Conservation (phyloP, 1,140 invertebrate genomes). For the Bombus confusus region DNA sequence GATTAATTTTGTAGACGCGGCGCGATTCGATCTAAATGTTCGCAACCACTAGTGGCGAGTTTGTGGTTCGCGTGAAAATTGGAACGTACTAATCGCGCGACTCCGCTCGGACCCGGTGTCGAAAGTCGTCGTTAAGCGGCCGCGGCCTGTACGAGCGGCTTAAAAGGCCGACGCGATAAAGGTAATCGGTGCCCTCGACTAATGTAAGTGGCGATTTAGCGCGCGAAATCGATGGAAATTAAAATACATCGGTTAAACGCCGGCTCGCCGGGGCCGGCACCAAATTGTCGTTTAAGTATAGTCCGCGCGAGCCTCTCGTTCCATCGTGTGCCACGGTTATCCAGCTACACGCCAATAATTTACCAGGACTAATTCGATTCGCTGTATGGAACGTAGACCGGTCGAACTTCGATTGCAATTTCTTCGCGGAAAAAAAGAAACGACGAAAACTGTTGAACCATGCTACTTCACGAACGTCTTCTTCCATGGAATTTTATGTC, state of each 20-base stretch:
- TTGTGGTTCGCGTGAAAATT: conserved; percentile 49
- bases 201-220: conserved; percentile 65
- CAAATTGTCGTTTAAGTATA: conserved; percentile 64
- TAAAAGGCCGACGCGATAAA: conserved; percentile 56
- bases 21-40: conserved; percentile 11
- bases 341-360: conserved; percentile 34
- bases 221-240: conserved; percentile 59
- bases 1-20: conserved; percentile 9
- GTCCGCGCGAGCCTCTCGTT: conserved; percentile 33
- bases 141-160: conserved; percentile 25
- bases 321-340: conserved; percentile 40
- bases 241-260: conserved; percentile 64
- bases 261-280: not conserved
- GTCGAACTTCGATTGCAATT: conserved; percentile 25
- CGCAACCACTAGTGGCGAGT: not conserved
- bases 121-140: conserved; percentile 60
- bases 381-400: not conserved
- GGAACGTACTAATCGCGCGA: conserved; percentile 50
- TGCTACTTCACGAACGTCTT: not conserved
- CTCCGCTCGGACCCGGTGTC: not conserved
- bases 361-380: conserved; percentile 45
- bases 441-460: not conserved
- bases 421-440: not conserved
- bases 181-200: conserved; percentile 52
- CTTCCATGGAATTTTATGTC: not conserved